Conservation (phyloP, 2,797 vertebrate genomes). For the Alcedo quadribrachys region DNA sequence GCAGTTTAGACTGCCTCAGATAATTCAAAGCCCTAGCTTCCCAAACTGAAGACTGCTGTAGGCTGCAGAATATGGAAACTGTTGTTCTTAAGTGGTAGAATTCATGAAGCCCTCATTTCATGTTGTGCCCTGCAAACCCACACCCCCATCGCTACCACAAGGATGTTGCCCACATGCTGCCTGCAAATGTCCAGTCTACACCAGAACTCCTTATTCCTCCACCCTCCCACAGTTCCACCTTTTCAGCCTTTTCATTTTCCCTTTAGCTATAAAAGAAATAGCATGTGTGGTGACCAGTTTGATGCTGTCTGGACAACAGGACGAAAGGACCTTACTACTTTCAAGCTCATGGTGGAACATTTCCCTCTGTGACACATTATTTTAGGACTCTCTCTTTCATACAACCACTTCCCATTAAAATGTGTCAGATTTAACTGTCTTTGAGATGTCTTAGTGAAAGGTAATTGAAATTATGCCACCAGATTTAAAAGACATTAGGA, state of each 20-base stretch:
- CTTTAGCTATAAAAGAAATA: not conserved
- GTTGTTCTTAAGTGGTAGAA: not conserved
- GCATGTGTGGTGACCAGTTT: not conserved
- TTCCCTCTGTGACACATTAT: not conserved
- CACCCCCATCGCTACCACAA: not conserved
- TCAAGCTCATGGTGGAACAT: not conserved
- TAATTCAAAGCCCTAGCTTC: not conserved
- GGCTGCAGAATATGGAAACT: not conserved
- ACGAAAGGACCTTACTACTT: not conserved
- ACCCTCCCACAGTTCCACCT: not conserved
- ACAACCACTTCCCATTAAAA: not conserved
- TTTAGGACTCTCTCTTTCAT: not conserved
- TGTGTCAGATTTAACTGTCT: not conserved
- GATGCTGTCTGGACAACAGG: not conserved
- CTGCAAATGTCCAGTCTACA: not conserved
- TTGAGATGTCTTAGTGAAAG: not conserved
- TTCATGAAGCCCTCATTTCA: not conserved
- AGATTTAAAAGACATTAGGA: conserved; percentile 11
- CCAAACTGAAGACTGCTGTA: not conserved
- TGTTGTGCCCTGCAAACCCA: not conserved
- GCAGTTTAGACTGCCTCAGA: not conserved
- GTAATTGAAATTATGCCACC: not conserved
- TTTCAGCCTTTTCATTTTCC: not conserved
- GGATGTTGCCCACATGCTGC: not conserved
- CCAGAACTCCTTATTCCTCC: not conserved